Conservation (phyloP, 2,888 invertebrate species). For the Aphidius colemani region DNA sequence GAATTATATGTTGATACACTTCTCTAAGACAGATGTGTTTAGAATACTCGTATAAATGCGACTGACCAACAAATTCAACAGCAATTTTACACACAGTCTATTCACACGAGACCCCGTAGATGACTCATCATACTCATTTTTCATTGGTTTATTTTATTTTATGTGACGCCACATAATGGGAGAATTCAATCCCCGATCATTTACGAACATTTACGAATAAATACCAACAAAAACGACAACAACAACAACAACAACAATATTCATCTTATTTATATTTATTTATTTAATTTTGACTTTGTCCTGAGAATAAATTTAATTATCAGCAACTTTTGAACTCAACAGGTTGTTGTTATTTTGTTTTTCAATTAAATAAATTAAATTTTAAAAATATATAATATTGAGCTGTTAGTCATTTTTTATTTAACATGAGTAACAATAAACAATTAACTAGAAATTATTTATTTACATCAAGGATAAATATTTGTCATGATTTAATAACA, state of each 20-base stretch:
- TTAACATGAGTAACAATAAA: constrained; percentile 3
- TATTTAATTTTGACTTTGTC: not conserved
- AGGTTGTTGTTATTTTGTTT: too few relatives aligned
- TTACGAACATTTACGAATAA: constrained; percentile 29
- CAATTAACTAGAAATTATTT: not conserved
- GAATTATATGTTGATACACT: too few relatives aligned
- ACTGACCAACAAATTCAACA: too few relatives aligned
- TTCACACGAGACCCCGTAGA: constrained; percentile 48
- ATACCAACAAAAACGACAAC: too few relatives aligned
- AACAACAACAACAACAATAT: too few relatives aligned
- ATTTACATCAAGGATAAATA: not conserved
- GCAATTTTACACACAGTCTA: too few relatives aligned
- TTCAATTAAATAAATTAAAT: too few relatives aligned
- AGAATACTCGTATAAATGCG: too few relatives aligned
- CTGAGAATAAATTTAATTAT: too few relatives aligned
- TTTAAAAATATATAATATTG: too few relatives aligned
- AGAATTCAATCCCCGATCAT: constrained; percentile 13
- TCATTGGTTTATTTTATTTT: constrained; percentile 40
- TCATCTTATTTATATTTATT: constrained; percentile 23
- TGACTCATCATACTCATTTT: constrained; percentile 44
- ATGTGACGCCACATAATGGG: constrained; percentile 44
- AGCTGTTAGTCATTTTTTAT: not conserved
- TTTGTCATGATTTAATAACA: not conserved
- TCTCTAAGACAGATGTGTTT: too few relatives aligned
- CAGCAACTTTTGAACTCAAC: too few relatives aligned